Conservation (phyloP, 2,797 vertebrate species). For the Meriones psammophilus region DNA sequence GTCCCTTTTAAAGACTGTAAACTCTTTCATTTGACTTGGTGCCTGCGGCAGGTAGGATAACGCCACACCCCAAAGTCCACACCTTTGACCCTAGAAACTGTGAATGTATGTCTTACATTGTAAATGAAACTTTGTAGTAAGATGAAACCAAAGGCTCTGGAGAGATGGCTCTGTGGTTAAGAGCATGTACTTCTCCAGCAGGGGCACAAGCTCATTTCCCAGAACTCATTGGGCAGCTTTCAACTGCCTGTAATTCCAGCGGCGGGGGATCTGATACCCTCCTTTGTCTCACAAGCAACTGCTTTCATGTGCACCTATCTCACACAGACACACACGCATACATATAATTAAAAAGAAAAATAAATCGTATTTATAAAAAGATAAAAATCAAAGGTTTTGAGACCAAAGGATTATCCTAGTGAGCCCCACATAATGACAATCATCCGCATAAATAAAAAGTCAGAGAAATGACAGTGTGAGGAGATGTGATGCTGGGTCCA, state of each 20-base stretch:
- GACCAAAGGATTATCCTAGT: neutral
- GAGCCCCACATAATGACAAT: slow-evolving; percentile 8
- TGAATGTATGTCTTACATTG: slow-evolving; percentile 25
- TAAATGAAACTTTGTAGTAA: slow-evolving; percentile 36
- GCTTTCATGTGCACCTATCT: neutral
- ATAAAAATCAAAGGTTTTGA: neutral
- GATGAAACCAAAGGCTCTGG: neutral
- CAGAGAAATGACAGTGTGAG: neutral
- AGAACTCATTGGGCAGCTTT: neutral
- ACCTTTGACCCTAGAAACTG: slow-evolving; percentile 44
- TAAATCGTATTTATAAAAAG: neutral
- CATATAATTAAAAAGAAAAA: slow-evolving; percentile 30
- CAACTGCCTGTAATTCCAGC: neutral
- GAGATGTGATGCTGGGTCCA: neutral
- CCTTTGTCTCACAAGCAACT: neutral
- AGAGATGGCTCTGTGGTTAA: neutral
- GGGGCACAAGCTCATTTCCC: neutral
- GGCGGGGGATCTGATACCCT: neutral
- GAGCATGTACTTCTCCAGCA: neutral
- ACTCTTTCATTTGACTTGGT: slow-evolving; percentile 32
- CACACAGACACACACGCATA: neutral
- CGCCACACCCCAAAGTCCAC: neutral
- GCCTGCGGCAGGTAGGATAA: neutral
- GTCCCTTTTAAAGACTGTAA: neutral
- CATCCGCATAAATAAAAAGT: neutral